phyloP scores from a whole-genome alignment of 1,140 invertebrate genomes.

The Popillia japonica region DNA sequence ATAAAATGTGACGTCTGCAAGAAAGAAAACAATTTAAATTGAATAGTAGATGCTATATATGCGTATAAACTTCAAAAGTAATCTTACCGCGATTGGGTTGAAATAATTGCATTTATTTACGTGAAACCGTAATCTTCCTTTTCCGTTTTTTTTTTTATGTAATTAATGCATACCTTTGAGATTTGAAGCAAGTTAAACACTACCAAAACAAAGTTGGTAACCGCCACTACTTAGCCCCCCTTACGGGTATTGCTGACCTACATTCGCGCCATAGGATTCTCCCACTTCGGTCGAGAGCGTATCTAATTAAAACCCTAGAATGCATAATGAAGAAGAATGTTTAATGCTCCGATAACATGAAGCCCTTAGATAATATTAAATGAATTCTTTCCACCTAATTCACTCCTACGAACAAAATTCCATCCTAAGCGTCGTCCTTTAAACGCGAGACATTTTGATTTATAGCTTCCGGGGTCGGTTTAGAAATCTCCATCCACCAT shows the following conservation, averaged over 20 bases:
- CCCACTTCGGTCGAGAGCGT: constrained; percentile 41
- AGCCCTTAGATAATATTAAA: constrained; percentile 21
- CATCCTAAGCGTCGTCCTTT: background rate
- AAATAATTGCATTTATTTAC: too few species aligned
- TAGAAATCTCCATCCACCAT: background rate
- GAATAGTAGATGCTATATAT: too few species aligned
- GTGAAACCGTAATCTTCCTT: too few species aligned
- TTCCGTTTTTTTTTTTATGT: too few species aligned
- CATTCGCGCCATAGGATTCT: background rate
- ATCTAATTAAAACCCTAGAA: constrained; percentile 47
- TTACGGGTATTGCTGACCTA: background rate
- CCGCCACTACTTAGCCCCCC: too few species aligned
- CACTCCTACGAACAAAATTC: background rate
- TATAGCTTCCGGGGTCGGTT: background rate
- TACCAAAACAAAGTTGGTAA: too few species aligned
- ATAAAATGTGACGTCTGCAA: too few species aligned
- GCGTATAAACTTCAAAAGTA: too few species aligned
- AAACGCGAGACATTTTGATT: background rate
- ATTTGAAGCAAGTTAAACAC: too few species aligned
- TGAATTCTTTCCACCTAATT: constrained; percentile 6
- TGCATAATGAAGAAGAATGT: constrained; percentile 46
- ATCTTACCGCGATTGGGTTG: too few species aligned
- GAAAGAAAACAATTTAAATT: too few species aligned
- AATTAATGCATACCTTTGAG: too few species aligned
- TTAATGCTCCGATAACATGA: constrained; percentile 21